phyloP scores from a whole-genome alignment of 2,113 vertebrate genomes.

The Axis porcinus region DNA sequence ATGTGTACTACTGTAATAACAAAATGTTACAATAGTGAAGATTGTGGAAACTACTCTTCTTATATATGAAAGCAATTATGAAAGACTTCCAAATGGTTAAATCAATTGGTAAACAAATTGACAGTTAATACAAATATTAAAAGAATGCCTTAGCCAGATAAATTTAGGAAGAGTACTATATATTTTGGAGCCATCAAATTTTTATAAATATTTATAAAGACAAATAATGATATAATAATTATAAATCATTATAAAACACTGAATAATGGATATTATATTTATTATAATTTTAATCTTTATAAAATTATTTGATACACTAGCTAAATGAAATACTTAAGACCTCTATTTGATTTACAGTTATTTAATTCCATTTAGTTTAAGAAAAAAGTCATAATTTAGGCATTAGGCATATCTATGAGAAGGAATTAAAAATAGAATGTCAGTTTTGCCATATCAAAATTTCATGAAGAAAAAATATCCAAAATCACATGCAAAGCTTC shows the following conservation, averaged over 20 bases:
- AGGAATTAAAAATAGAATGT: slow-evolving; percentile 25
- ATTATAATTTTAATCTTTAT: slow-evolving; percentile 4
- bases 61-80: background rate
- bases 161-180: background rate
- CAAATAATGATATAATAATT: background rate
- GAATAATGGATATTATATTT: background rate
- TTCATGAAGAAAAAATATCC: background rate
- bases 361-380: slow-evolving; percentile 2
- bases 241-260: background rate
- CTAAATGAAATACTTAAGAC: background rate
- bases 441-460: slow-evolving; percentile 12
- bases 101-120: background rate
- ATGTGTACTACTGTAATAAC: background rate
- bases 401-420: background rate
- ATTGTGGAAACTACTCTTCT: background rate
- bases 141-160: background rate
- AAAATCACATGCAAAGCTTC: slow-evolving; percentile 21
- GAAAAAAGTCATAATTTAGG: background rate
- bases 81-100: background rate
- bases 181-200: background rate
- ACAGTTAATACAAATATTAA: slow-evolving; percentile 36
- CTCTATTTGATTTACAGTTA: background rate
- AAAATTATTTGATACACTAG: background rate
- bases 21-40: background rate
- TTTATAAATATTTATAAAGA: background rate